These are phyloP conservation scores for Eucriotettix oculatus DNA, from an alignment of 2,888 invertebrate genomes.

Conservation along the genomic window DNA sequence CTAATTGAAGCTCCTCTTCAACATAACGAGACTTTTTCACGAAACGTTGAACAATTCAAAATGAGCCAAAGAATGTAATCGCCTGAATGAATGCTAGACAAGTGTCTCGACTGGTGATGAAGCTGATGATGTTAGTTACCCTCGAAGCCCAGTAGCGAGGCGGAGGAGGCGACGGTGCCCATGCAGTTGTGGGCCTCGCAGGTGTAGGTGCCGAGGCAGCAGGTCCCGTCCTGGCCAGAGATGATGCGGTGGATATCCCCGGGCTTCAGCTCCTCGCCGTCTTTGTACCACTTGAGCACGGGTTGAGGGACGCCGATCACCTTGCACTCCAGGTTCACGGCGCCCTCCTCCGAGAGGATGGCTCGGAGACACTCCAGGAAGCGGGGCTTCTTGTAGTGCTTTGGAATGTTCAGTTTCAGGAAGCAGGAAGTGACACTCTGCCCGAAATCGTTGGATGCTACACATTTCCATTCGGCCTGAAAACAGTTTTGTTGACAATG, in stretches of 20 bases:
- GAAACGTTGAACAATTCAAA: too few species aligned
- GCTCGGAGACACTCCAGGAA: slow-evolving; percentile 75
- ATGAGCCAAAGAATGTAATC: too few species aligned
- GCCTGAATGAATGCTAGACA: too few species aligned
- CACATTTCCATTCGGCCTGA: slow-evolving; percentile 77
- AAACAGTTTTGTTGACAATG: slow-evolving; percentile 3
- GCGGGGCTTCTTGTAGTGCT: slow-evolving; percentile 75
- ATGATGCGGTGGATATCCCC: slow-evolving; percentile 84
- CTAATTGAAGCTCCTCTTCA: too few species aligned
- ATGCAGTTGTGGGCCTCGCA: slow-evolving; percentile 84
- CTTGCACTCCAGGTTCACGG: slow-evolving; percentile 83
- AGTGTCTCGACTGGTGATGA: too few species aligned
- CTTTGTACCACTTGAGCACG: slow-evolving; percentile 82
- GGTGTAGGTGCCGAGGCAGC: slow-evolving; percentile 77
- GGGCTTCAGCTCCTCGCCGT: slow-evolving; percentile 73
- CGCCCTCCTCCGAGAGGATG: slow-evolving; percentile 71
- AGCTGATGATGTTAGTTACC: too few species aligned
- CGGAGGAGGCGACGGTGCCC: slow-evolving; percentile 78
- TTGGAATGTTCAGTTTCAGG: slow-evolving; percentile 66
- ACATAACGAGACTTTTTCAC: too few species aligned
- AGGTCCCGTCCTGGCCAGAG: slow-evolving; percentile 77
- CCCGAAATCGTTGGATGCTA: slow-evolving; percentile 76
- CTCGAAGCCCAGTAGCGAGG: slow-evolving; percentile 73
- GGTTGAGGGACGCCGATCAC: slow-evolving; percentile 81
- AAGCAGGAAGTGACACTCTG: slow-evolving; percentile 79